A percentile compares a stretch with the other conserved stretches of the same genome.
Evolutionary conservation across 2,113 vertebrate genomes (phyloP).

Genomic region (Rana temporaria): DNA sequence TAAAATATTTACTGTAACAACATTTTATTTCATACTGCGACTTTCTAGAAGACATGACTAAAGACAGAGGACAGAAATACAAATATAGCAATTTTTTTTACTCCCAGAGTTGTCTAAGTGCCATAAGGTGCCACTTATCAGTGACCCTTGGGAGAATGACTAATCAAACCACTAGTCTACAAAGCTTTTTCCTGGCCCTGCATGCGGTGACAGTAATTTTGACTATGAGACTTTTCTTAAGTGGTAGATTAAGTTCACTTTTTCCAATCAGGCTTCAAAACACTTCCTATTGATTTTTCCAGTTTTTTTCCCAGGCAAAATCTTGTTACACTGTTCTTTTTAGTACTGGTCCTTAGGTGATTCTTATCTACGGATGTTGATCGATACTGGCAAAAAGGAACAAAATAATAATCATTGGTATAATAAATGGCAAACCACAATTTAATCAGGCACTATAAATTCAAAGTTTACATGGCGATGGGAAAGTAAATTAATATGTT

Average conservation of each 20-base stretch:
- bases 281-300: constrained; percentile 27
- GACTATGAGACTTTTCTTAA: neutral
- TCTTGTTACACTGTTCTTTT: constrained; percentile 27
- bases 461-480: neutral
- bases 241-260: constrained; percentile 36
- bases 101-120: neutral
- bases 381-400: constrained; percentile 11
- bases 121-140: neutral
- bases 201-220: constrained; percentile 24
- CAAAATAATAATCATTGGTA: constrained; percentile 19
- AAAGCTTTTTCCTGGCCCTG: neutral
- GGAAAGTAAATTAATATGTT: too few relatives aligned
- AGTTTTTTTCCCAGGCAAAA: neutral
- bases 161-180: constrained; percentile 6
- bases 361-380: neutral
- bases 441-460: neutral
- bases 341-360: neutral
- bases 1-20: too few relatives aligned
- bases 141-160: neutral
- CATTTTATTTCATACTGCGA: too few relatives aligned
- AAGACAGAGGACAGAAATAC: too few relatives aligned
- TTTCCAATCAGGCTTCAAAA: constrained; percentile 32
- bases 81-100: neutral
- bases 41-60: too few relatives aligned
- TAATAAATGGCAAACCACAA: neutral